Conservation (phyloP, 2,113 vertebrate genomes). For the Periophthalmodon schlosseri region DNA sequence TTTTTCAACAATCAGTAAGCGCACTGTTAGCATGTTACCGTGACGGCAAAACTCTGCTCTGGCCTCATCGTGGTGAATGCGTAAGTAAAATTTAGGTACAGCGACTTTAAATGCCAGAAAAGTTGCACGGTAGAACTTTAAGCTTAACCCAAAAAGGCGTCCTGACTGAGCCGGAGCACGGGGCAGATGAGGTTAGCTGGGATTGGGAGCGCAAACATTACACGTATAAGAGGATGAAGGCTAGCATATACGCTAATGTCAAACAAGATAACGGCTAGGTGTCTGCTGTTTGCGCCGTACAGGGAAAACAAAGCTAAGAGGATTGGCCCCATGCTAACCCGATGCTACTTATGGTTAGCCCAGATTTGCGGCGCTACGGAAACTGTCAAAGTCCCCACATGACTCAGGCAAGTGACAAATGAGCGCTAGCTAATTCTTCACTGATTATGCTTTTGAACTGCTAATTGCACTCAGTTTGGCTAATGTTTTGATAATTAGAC, state of each 20-base stretch:
- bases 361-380: conserved; percentile 89
- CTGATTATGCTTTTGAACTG: conserved; percentile 99
- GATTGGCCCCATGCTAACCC: conserved; percentile 78
- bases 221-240: conserved; percentile 69
- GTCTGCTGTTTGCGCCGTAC: conserved; percentile 69
- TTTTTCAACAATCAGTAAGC: too few species aligned
- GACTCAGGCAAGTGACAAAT: conserved; percentile 93
- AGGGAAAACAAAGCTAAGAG: conserved; percentile 82
- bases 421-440: conserved; percentile 94
- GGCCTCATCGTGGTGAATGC: too few species aligned
- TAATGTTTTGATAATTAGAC: conserved; percentile 93
- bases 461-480: conserved; percentile 99
- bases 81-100: too few species aligned
- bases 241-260: conserved; percentile 36
- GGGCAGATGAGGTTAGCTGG: conserved; percentile 44
- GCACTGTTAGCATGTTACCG: too few species aligned
- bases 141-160: background rate
- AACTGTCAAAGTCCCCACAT: conserved; percentile 91
- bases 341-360: conserved; percentile 82
- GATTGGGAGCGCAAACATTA: conserved; percentile 66
- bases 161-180: background rate
- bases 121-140: background rate
- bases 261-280: conserved; percentile 66
- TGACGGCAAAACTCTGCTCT: too few species aligned
- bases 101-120: background rate